Percentiles rank a stretch among this genome's conserved stretches.
Conservation (phyloP, 2,113 vertebrate genomes). For the Lichenostomus cassidix region DNA sequence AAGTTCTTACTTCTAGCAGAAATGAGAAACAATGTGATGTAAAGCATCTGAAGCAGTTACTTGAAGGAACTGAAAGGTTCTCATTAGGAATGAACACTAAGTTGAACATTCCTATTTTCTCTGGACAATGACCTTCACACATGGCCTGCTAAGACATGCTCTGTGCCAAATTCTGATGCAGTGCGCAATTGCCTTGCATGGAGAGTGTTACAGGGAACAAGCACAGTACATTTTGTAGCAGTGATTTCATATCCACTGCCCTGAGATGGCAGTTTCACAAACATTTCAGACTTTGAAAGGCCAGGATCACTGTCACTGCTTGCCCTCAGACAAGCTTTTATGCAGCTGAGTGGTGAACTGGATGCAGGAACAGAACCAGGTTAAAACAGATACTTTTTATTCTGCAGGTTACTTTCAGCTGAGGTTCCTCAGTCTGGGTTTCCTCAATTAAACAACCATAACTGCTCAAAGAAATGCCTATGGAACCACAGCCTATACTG, state of each 20-base stretch:
- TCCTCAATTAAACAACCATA: not conserved
- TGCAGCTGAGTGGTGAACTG: not conserved
- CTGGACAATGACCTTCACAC: not conserved
- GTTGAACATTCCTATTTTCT: not conserved
- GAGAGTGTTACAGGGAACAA: not conserved
- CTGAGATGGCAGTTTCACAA: not conserved
- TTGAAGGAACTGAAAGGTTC: not conserved
- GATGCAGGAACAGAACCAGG: not conserved
- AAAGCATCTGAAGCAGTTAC: not conserved
- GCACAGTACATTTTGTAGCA: not conserved
- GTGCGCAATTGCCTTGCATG: not conserved
- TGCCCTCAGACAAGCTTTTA: not conserved
- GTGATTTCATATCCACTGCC: not conserved
- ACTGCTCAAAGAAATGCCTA: not conserved
- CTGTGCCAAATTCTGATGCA: not conserved
- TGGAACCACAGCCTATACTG: not conserved
- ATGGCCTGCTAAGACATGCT: not conserved
- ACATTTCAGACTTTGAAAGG: not conserved
- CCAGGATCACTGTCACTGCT: not conserved
- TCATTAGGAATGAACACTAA: not conserved
- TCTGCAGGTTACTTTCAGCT: not conserved
- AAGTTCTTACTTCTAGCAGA: not conserved
- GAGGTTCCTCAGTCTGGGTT: not conserved
- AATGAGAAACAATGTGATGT: not conserved
- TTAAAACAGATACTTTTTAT: not conserved